Conservation (phyloP, 2,888 invertebrate species). For the Folsomia candida region DNA sequence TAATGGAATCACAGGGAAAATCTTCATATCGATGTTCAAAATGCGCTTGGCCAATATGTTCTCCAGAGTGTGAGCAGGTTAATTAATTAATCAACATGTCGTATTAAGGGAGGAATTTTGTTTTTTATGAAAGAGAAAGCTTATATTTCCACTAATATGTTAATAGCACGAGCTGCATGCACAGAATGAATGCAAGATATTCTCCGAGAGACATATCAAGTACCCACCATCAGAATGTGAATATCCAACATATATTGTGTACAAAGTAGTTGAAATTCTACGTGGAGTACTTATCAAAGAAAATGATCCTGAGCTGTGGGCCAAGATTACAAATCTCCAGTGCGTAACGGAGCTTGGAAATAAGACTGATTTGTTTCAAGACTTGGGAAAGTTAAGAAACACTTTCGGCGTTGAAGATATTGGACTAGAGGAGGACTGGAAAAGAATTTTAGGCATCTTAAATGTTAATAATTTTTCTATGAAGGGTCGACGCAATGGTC, state of each 20-base stretch:
- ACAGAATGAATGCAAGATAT: slow-evolving; percentile 7
- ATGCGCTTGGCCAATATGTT: slow-evolving; percentile 2
- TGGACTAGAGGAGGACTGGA: slow-evolving; percentile 34
- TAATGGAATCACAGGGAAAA: slow-evolving; percentile 6
- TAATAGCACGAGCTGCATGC: slow-evolving; percentile 4
- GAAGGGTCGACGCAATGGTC: not conserved
- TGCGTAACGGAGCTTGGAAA: slow-evolving; percentile 25
- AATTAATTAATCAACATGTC: too few relatives aligned
- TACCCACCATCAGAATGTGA: slow-evolving; percentile 2
- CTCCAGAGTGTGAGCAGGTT: slow-evolving; percentile 3
- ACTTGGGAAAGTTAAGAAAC: slow-evolving; percentile 25
- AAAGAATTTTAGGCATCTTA: slow-evolving; percentile 29
- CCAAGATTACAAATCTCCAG: slow-evolving; percentile 29
- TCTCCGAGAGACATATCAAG: not conserved
- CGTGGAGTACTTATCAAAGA: slow-evolving; percentile 40
- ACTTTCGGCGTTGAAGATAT: slow-evolving; percentile 31
- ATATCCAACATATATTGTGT: slow-evolving; percentile 7
- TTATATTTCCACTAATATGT: not conserved
- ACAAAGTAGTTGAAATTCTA: slow-evolving; percentile 37
- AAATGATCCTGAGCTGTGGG: slow-evolving; percentile 32
- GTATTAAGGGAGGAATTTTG: not conserved
- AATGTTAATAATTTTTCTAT: slow-evolving; percentile 37
- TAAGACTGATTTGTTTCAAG: slow-evolving; percentile 19
- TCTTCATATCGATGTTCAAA: not conserved
- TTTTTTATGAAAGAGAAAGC: not conserved